A percentile compares a stretch with the other conserved stretches of the same genome.
Evolutionary conservation across 1,140 invertebrate species (phyloP).

Genomic region (Cataglyphis hispanica): DNA sequence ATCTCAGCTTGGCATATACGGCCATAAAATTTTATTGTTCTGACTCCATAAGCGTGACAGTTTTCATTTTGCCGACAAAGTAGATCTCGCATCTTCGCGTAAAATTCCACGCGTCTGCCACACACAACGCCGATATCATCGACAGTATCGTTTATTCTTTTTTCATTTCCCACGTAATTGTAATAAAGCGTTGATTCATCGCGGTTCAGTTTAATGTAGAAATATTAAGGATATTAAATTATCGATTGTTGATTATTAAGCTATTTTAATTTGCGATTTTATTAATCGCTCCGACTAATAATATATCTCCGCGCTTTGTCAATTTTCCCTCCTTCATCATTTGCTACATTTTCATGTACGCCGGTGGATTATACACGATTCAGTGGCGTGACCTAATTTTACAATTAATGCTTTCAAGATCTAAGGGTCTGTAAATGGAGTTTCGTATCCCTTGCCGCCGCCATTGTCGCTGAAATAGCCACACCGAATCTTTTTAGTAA

Average conservation of each 20-base stretch:
- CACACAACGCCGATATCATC: too few species aligned
- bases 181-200: not conserved
- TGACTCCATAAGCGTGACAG: not conserved
- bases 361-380: conserved; percentile 32
- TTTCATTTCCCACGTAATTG: not conserved
- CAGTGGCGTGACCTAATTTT: conserved; percentile 58
- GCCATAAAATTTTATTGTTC: conserved; percentile 42
- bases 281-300: conserved; percentile 20
- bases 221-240: conserved; percentile 23
- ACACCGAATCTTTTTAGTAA: not conserved
- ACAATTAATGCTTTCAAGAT: conserved; percentile 56
- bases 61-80: conserved; percentile 3
- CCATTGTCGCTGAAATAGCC: conserved; percentile 17
- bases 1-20: not conserved
- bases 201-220: not conserved
- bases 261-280: conserved; percentile 19
- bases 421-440: conserved; percentile 48
- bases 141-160: too few species aligned
- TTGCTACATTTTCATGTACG: conserved; percentile 39
- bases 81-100: not conserved
- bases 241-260: conserved; percentile 28
- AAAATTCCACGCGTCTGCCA: not conserved
- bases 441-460: conserved; percentile 7
- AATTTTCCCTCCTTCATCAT: conserved; percentile 5
- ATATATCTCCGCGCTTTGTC: conserved; percentile 23